phyloP scores from a whole-genome alignment of 2,888 invertebrate genomes.

The Ctena decussata region DNA sequence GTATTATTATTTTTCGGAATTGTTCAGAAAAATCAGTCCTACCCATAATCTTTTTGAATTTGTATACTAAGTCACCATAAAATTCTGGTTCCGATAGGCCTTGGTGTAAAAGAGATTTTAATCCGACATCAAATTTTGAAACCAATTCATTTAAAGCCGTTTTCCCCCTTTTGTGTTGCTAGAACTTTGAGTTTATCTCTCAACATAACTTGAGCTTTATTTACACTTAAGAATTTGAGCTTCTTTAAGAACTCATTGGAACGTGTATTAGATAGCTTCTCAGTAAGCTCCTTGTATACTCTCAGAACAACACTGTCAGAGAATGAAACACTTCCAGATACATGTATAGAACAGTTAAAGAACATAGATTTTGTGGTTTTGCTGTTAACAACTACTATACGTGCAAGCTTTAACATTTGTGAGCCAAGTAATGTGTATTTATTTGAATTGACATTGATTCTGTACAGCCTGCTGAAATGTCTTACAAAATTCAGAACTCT shows the following conservation, averaged over 20 bases:
- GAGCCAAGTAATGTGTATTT: neutral
- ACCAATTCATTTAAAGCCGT: no score
- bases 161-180: neutral
- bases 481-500: neutral
- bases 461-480: neutral
- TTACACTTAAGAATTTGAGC: neutral
- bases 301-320: neutral
- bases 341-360: neutral
- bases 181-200: constrained; percentile 1
- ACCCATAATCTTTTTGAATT: no score
- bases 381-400: neutral
- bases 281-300: neutral
- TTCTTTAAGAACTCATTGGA: neutral
- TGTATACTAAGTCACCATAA: no score
- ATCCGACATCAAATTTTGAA: no score
- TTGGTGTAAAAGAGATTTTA: no score
- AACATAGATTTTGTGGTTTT: neutral
- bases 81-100: no score
- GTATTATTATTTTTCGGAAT: no score
- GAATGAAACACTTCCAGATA: neutral
- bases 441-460: neutral
- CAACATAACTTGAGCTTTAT: constrained; percentile 1
- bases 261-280: neutral
- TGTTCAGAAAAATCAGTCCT: no score
- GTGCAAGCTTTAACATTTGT: neutral